Conservation (phyloP, 2,888 invertebrate species). For the Nemurella pictetii region DNA sequence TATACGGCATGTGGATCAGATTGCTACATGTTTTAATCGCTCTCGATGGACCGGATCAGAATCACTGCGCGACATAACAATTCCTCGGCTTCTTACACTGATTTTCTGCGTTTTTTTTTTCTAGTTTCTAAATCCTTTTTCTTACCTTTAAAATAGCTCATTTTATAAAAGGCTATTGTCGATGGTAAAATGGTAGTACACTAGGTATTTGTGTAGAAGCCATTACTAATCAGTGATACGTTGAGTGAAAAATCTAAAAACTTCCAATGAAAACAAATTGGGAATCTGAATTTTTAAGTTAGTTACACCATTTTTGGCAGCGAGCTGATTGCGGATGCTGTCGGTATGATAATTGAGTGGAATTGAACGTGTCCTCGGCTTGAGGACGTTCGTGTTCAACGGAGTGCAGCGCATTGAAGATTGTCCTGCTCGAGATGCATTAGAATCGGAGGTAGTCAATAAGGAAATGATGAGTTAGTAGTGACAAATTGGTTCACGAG, state of each 20-base stretch:
- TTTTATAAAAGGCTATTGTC: not conserved
- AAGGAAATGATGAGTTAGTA: not conserved
- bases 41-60: not conserved
- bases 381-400: no score
- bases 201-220: not conserved
- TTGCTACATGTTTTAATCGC: not conserved
- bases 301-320: not conserved
- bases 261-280: constrained; percentile 15
- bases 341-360: no score
- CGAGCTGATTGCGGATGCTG: not conserved
- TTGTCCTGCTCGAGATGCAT: not conserved
- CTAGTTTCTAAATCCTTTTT: not conserved
- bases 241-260: constrained; percentile 17
- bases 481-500: not conserved
- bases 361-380: no score
- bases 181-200: not conserved
- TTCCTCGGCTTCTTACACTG: not conserved
- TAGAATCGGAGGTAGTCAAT: not conserved
- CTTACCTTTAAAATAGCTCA: not conserved
- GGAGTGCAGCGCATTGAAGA: not conserved
- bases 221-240: not conserved
- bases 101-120: not conserved
- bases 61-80: not conserved
- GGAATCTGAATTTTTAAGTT: not conserved
- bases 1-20: not conserved